Evolutionary conservation across 2,113 vertebrate genomes (phyloP).

Genomic region (Synodontis membranacea): DNA sequence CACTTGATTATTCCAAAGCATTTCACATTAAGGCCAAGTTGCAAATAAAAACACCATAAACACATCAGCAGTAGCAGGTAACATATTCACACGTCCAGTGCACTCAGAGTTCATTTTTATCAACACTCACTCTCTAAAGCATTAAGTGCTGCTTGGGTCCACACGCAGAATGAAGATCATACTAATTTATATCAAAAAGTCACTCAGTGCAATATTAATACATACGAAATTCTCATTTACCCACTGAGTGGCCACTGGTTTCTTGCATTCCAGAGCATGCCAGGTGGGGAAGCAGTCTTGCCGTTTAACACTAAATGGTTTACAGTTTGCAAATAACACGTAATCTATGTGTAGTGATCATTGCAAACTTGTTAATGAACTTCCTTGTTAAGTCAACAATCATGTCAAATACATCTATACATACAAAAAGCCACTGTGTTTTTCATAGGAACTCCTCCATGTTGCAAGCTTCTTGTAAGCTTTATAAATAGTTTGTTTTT

Average conservation of each 20-base stretch:
- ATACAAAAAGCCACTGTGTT: background rate
- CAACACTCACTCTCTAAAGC: constrained; percentile 1
- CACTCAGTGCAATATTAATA: constrained; percentile 8
- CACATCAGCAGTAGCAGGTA: constrained; percentile 16
- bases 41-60: constrained; percentile 2
- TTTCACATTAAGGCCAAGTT: background rate
- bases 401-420: constrained; percentile 17
- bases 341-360: background rate
- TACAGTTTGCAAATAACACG: background rate
- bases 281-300: constrained; percentile 15
- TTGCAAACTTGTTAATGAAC: background rate
- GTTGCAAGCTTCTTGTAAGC: background rate
- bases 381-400: background rate
- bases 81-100: constrained; percentile 26
- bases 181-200: background rate
- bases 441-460: background rate
- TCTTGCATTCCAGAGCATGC: constrained; percentile 15
- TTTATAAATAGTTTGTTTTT: constrained; percentile 1
- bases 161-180: background rate
- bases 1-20: background rate
- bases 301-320: constrained; percentile 20
- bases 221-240: constrained; percentile 20
- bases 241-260: constrained; percentile 17
- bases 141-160: background rate
- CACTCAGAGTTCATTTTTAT: constrained; percentile 21